Conservation (phyloP, 1,140 invertebrate species). For the Macrobrachium nipponense region DNA sequence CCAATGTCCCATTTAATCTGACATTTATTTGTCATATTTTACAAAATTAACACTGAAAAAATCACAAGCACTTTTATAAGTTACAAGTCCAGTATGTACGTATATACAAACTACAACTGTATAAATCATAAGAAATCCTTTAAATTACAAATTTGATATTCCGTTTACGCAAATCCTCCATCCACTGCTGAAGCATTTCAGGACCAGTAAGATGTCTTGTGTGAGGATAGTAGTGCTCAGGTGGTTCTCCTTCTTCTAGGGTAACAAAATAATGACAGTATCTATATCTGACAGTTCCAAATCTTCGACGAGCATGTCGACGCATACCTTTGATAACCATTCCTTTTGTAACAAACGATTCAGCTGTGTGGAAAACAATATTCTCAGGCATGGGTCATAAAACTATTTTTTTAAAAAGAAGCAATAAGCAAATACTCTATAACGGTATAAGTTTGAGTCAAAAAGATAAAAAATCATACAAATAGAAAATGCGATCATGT, state of each 20-base stretch:
- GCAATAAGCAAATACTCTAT: too few species aligned
- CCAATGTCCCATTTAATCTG: too few species aligned
- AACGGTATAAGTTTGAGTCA: too few species aligned
- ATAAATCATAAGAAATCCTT: too few species aligned
- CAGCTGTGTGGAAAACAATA: slow-evolving; percentile 75
- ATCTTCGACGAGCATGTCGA: slow-evolving; percentile 80
- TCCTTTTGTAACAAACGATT: slow-evolving; percentile 85
- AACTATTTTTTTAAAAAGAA: too few species aligned
- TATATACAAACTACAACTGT: too few species aligned
- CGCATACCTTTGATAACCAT: slow-evolving; percentile 83
- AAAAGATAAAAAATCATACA: too few species aligned
- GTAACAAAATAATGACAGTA: slow-evolving; percentile 90
- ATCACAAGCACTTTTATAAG: too few species aligned
- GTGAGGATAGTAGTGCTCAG: slow-evolving; percentile 81
- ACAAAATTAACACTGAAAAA: too few species aligned
- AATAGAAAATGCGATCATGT: too few species aligned
- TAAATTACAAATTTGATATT: not conserved
- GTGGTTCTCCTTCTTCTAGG: slow-evolving; percentile 92
- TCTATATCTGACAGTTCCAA: slow-evolving; percentile 81
- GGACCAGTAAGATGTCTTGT: slow-evolving; percentile 74
- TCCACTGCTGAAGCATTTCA: slow-evolving; percentile 80
- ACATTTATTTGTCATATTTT: too few species aligned
- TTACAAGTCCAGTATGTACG: too few species aligned
- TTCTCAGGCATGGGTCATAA: not conserved
- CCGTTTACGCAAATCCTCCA: slow-evolving; percentile 68